phyloP scores from a whole-genome alignment of 53 echinoderm and acorn worm genomes.

The Glandiceps talaboti region DNA sequence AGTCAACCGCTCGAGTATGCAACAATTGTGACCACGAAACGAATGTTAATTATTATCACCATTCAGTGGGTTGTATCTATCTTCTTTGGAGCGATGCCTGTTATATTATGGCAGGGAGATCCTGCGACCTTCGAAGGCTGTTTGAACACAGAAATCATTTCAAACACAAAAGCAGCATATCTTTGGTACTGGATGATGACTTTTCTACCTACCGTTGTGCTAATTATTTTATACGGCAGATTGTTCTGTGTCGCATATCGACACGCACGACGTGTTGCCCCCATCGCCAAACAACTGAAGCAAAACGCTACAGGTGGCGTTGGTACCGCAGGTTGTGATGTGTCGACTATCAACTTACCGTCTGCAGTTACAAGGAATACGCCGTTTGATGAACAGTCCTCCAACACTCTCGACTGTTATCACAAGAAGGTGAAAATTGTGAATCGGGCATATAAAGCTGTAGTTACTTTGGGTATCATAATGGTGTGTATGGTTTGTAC shows the following conservation, averaged over 20 bases:
- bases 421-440: background rate
- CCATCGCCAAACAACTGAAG: background rate
- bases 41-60: background rate
- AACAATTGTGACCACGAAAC: background rate
- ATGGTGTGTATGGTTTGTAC: background rate
- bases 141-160: background rate
- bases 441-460: background rate
- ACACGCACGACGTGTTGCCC: background rate
- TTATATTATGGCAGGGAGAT: background rate
- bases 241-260: background rate
- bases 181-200: background rate
- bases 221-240: background rate
- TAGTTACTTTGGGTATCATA: background rate
- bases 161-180: background rate
- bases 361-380: background rate
- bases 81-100: background rate
- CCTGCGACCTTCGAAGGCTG: background rate
- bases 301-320: background rate
- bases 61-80: background rate
- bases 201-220: background rate
- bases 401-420: background rate
- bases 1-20: background rate
- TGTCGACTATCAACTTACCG: background rate
- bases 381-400: background rate
- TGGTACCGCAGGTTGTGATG: too few relatives aligned